Percentiles rank a stretch among this genome's conserved stretches.
phyloP scores from a whole-genome alignment of 2,888 invertebrate species.

The Euzophera pinguis region DNA sequence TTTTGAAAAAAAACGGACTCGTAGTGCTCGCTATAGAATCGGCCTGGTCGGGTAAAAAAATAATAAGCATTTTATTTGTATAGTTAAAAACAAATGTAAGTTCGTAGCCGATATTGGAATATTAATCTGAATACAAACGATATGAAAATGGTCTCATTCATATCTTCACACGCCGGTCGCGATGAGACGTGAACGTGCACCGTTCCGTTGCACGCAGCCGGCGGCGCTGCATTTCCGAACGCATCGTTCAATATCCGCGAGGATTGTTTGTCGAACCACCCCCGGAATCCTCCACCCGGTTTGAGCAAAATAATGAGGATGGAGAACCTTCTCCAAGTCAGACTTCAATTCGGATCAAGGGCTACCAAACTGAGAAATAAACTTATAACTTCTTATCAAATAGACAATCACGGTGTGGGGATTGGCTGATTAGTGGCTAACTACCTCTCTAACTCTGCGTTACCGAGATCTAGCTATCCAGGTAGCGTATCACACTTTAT shows the following conservation, averaged over 20 bases:
- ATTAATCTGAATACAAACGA: conserved; percentile 51
- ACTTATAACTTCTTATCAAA: no score
- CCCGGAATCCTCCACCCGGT: conserved; percentile 29
- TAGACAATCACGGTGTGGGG: no score
- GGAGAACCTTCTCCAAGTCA: neutral
- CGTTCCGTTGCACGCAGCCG: conserved; percentile 61
- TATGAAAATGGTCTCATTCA: conserved; percentile 58
- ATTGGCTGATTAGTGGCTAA: no score
- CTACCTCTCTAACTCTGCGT: no score
- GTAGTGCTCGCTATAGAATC: no score
- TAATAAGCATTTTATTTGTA: neutral
- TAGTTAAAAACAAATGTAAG: neutral
- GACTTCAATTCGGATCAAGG: no score
- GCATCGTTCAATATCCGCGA: conserved; percentile 78
- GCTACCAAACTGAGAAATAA: no score
- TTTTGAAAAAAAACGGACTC: no score
- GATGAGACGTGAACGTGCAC: conserved; percentile 58
- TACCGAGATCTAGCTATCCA: no score
- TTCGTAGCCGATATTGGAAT: conserved; percentile 22
- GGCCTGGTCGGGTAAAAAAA: no score
- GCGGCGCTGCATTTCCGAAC: conserved; percentile 70
- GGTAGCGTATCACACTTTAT: no score
- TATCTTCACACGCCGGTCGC: conserved; percentile 65
- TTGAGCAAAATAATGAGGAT: conserved; percentile 11
- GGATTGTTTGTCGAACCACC: conserved; percentile 70